Conservation (phyloP, 2,797 vertebrate genomes). For the Rhadinocentrus ornatus region DNA sequence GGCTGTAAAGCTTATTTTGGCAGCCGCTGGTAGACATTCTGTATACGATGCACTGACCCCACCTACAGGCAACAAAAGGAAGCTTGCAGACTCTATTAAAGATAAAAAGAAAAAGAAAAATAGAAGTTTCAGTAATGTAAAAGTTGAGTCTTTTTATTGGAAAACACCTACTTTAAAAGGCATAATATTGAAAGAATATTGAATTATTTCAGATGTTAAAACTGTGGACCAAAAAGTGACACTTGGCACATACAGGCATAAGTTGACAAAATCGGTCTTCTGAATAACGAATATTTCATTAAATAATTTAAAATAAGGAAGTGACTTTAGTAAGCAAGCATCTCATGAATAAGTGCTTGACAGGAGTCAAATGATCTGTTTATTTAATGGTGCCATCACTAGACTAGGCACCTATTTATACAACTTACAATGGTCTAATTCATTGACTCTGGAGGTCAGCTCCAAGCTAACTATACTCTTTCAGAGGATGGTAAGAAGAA, state of each 20-base stretch:
- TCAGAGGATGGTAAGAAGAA: slow-evolving; percentile 24
- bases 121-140: neutral
- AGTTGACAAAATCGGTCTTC: slow-evolving; percentile 5
- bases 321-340: slow-evolving; percentile 13
- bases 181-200: neutral
- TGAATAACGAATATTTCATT: slow-evolving; percentile 10
- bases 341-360: slow-evolving; percentile 14
- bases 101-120: neutral
- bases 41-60: slow-evolving; percentile 50
- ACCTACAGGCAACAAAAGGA: slow-evolving; percentile 59
- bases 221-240: neutral
- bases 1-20: neutral
- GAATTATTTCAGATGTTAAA: neutral
- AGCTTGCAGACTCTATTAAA: slow-evolving; percentile 34
- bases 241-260: neutral
- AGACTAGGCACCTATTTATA: slow-evolving; percentile 61
- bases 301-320: slow-evolving; percentile 1
- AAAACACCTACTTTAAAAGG: neutral
- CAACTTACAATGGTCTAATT: slow-evolving; percentile 61
- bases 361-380: slow-evolving; percentile 31
- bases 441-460: slow-evolving; percentile 36
- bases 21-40: too few species aligned
- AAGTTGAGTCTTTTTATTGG: neutral
- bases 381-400: slow-evolving; percentile 60
- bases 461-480: slow-evolving; percentile 35